Evolutionary conservation across 2,113 vertebrate genomes (phyloP).

Genomic region (Eclectus roratus): DNA sequence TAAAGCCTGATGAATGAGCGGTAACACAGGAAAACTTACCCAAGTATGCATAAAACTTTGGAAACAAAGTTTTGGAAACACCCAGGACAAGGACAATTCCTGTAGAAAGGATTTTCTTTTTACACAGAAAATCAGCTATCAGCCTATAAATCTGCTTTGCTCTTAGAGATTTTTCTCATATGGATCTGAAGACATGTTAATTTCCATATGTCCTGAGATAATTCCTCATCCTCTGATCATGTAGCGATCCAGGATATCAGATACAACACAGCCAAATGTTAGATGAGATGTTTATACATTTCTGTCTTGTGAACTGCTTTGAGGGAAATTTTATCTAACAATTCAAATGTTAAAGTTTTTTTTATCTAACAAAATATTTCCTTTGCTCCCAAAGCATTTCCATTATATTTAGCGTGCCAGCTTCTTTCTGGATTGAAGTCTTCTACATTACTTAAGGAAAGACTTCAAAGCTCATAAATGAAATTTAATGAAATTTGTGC

Average conservation of each 20-base stretch:
- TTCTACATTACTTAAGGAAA: background rate
- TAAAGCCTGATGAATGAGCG: background rate
- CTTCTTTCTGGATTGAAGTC: background rate
- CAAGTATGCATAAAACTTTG: background rate
- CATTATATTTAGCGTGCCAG: background rate
- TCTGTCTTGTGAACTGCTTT: background rate
- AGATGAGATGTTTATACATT: background rate
- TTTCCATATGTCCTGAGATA: conserved; percentile 19
- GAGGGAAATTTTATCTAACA: background rate
- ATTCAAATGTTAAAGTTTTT: background rate
- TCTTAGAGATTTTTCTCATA: conserved; percentile 28
- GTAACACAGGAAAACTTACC: background rate
- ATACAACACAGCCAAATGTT: background rate
- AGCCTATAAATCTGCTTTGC: background rate
- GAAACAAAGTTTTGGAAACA: background rate
- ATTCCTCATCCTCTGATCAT: conserved; percentile 28
- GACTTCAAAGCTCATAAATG: background rate
- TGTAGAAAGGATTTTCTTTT: background rate
- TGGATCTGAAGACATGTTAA: background rate
- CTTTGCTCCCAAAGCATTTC: background rate
- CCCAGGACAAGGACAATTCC: background rate
- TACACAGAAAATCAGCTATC: background rate
- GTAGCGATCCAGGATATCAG: background rate
- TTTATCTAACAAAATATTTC: background rate
- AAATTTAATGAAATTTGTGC: background rate